Evolutionary conservation across 1,140 invertebrate genomes (phyloP).

Genomic region (Melanaphis sacchari): DNA sequence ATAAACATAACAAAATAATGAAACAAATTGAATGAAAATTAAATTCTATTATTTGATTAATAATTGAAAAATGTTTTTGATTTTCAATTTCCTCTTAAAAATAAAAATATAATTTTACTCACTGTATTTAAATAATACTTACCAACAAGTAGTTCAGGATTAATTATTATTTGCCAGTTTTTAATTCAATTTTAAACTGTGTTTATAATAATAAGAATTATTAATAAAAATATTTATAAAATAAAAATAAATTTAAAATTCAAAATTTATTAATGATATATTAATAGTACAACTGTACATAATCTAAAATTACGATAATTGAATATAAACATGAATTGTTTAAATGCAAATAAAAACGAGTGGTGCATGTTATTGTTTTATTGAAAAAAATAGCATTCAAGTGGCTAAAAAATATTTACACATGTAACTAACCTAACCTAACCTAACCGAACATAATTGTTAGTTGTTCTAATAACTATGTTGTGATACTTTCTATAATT

Average conservation of each 20-base stretch:
- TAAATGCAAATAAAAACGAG: not conserved
- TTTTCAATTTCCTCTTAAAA: not conserved
- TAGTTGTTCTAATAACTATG: not conserved
- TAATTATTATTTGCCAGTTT: no score
- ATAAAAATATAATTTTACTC: no score
- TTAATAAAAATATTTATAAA: no score
- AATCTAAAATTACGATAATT: not conserved
- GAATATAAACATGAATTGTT: no score
- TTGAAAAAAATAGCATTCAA: not conserved
- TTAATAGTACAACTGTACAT: not conserved
- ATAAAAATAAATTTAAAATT: not conserved
- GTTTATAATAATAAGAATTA: no score
- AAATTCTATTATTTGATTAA: not conserved
- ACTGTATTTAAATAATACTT: no score
- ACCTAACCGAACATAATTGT: no score
- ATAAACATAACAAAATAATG: not conserved
- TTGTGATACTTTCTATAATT: not conserved
- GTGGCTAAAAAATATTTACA: not conserved
- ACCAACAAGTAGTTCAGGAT: no score
- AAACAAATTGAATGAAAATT: not conserved
- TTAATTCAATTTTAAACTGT: no score
- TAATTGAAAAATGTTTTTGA: not conserved
- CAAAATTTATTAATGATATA: not conserved
- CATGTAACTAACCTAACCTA: no score
- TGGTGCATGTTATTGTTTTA: not conserved